Conservation (phyloP, 2,888 invertebrate genomes). For the Nipponacmea schrenckii region DNA sequence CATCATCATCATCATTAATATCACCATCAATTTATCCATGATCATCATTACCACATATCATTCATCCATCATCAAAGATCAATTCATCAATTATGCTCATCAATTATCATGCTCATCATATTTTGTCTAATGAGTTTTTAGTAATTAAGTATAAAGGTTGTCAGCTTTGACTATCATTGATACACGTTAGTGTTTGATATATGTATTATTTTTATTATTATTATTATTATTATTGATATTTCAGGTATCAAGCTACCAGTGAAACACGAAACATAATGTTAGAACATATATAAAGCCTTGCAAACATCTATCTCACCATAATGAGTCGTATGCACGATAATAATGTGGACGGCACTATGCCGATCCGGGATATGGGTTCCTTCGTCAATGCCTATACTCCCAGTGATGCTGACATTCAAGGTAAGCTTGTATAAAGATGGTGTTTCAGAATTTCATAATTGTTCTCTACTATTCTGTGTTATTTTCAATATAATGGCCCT, state of each 20-base stretch:
- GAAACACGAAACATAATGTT: not conserved
- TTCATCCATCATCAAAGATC: too few relatives aligned
- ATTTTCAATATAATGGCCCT: not conserved
- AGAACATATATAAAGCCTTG: not conserved
- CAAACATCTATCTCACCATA: not conserved
- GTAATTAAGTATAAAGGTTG: too few relatives aligned
- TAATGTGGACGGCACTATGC: constrained; percentile 36
- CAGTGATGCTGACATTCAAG: constrained; percentile 57
- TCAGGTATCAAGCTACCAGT: not conserved
- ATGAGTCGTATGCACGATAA: constrained; percentile 9
- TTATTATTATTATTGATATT: not conserved
- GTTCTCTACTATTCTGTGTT: too few relatives aligned
- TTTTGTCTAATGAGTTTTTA: too few relatives aligned
- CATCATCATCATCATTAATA: too few relatives aligned
- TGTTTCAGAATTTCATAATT: not conserved
- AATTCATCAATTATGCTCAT: too few relatives aligned
- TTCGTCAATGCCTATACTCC: constrained; percentile 43
- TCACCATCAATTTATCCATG: too few relatives aligned
- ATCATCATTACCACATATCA: too few relatives aligned
- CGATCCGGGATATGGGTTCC: constrained; percentile 54
- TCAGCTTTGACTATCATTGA: too few relatives aligned
- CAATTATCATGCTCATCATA: too few relatives aligned
- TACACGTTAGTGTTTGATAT: not conserved
- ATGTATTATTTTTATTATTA: not conserved
- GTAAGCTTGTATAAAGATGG: constrained; percentile 28